Conservation (phyloP, 2,888 invertebrate genomes). For the Drosophila kanekoi region DNA sequence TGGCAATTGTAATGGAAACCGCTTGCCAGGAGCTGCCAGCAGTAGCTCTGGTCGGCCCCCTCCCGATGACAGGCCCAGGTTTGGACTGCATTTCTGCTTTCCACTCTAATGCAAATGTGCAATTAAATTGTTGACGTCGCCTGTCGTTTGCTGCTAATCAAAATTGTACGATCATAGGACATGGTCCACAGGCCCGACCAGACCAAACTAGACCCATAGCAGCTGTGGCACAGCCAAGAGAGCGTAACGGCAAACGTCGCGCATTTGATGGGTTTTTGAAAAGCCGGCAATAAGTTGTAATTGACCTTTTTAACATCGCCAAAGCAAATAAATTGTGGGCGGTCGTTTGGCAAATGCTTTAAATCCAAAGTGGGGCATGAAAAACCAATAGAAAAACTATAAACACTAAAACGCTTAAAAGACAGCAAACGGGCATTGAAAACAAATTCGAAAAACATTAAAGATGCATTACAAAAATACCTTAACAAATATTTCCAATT, state of each 20-base stretch:
- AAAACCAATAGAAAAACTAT: slow-evolving; percentile 40
- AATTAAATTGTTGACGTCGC: slow-evolving; percentile 78
- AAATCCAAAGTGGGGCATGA: slow-evolving; percentile 40
- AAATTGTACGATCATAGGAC: slow-evolving; percentile 78
- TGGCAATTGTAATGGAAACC: slow-evolving; percentile 67
- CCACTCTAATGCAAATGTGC: slow-evolving; percentile 80
- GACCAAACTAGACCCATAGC: slow-evolving; percentile 10
- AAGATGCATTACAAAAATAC: slow-evolving; percentile 28
- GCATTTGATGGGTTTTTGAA: slow-evolving; percentile 56
- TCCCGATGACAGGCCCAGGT: slow-evolving; percentile 57
- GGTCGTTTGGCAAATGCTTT: slow-evolving; percentile 51
- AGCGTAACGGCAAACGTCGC: slow-evolving; percentile 62
- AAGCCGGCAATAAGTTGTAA: slow-evolving; percentile 75
- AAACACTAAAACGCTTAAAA: slow-evolving; percentile 40
- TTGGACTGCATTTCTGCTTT: slow-evolving; percentile 52
- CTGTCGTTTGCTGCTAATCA: slow-evolving; percentile 72
- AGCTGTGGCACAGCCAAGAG: slow-evolving; percentile 42
- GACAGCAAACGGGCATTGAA: slow-evolving; percentile 17
- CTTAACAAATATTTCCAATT: slow-evolving; percentile 33
- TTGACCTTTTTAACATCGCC: slow-evolving; percentile 71
- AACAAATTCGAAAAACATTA: slow-evolving; percentile 18
- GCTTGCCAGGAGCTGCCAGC: slow-evolving; percentile 58
- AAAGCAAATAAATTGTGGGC: slow-evolving; percentile 60
- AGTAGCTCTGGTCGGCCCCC: slow-evolving; percentile 17
- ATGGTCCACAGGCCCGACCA: slow-evolving; percentile 36